These are phyloP conservation scores for Homarus americanus DNA, from an alignment of 1,140 invertebrate species.

Conservation along the genomic window DNA sequence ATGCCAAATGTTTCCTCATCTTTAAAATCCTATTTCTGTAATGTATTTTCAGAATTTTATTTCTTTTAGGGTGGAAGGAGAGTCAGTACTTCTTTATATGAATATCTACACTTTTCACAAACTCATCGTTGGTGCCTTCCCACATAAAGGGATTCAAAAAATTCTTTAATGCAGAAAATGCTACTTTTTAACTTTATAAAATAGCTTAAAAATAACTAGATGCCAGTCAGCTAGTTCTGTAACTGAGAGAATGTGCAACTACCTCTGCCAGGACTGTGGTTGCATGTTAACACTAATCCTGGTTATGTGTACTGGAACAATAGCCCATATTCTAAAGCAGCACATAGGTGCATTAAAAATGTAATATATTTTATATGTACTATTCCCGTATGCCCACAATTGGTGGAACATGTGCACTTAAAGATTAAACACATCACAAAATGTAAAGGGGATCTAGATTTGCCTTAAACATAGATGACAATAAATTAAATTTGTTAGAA, in stretches of 20 bases:
- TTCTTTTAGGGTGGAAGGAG: not conserved
- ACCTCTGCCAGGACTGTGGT: not conserved
- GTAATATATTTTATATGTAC: not conserved
- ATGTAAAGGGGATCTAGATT: no score
- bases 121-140: slow-evolving; percentile 54
- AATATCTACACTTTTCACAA: slow-evolving; percentile 13
- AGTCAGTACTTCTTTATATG: slow-evolving; percentile 16
- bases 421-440: no score
- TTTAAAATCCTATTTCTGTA: not conserved
- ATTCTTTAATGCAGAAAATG: slow-evolving; percentile 6
- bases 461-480: no score
- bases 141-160: slow-evolving; percentile 47
- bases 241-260: not conserved
- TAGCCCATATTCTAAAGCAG: slow-evolving; percentile 6
- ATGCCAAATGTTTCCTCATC: not conserved
- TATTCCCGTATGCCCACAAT: not conserved
- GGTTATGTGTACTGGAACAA: not conserved
- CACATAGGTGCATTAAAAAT: not conserved
- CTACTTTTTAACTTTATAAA: slow-evolving; percentile 39
- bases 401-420: not conserved
- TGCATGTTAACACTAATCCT: not conserved
- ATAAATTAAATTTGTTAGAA: not conserved
- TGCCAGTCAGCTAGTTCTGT: not conserved
- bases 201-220: slow-evolving; percentile 9
- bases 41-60: not conserved